These are phyloP conservation scores for Agapetus fuscipes DNA, from an alignment of 2,888 invertebrate species.

Conservation along the genomic window DNA sequence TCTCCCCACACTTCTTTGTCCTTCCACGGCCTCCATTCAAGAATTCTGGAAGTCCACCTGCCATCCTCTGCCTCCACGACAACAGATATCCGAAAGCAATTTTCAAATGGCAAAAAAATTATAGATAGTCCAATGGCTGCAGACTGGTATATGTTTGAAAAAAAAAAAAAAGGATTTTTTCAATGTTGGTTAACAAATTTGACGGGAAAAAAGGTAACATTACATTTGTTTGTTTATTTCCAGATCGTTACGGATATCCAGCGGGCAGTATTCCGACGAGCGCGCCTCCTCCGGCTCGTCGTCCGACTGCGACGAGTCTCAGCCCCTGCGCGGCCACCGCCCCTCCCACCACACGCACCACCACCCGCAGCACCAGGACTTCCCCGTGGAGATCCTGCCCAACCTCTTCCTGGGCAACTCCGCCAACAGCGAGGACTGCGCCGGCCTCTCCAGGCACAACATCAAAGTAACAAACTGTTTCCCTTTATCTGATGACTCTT, in stretches of 20 bases:
- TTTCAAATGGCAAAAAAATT: too few species aligned
- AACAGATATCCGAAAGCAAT: too few species aligned
- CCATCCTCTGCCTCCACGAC: too few species aligned
- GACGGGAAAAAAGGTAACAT: too few species aligned
- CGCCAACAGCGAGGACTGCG: conserved; percentile 84
- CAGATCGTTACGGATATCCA: conserved; percentile 67
- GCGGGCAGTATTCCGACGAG: conserved; percentile 54
- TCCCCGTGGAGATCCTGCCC: conserved; percentile 91
- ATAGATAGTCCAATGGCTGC: too few species aligned
- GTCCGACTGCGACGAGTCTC: conserved; percentile 60
- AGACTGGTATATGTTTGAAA: too few species aligned
- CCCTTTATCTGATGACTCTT: too few species aligned
- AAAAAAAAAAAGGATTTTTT: too few species aligned
- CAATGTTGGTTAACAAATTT: too few species aligned
- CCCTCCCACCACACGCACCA: conserved; percentile 37
- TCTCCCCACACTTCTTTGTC: too few species aligned
- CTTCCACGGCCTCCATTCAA: too few species aligned
- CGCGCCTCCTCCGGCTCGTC: conserved; percentile 59
- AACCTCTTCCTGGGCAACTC: conserved; percentile 92
- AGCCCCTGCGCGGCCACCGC: conserved; percentile 24
- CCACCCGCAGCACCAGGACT: conserved; percentile 56
- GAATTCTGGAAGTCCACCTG: too few species aligned
- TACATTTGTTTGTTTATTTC: conserved; percentile 24
- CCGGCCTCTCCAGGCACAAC: conserved; percentile 79
- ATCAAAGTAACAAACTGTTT: conserved; percentile 60